Evolutionary conservation across 2,888 invertebrate genomes (phyloP).

Genomic region (Cantharis flavilabris): DNA sequence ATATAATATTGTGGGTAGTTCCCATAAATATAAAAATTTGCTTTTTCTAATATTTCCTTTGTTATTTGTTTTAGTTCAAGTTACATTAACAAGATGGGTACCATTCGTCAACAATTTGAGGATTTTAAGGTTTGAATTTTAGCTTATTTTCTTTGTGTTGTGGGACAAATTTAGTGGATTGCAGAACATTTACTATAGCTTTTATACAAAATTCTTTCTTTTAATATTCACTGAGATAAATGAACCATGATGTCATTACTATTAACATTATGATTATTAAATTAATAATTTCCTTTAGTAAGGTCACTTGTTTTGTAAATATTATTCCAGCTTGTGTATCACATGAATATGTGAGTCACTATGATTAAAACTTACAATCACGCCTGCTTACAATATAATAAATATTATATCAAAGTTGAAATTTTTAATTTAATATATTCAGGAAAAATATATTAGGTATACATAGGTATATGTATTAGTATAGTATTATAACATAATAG

Average conservation of each 20-base stretch:
- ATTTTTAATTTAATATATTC: background rate
- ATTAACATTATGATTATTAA: background rate
- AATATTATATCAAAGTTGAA: background rate
- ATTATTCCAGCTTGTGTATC: background rate
- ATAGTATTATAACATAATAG: no score
- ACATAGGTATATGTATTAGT: background rate
- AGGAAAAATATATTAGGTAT: background rate
- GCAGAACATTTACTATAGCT: background rate
- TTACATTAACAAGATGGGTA: background rate
- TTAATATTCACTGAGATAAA: background rate
- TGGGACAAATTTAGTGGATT: background rate
- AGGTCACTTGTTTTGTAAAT: background rate
- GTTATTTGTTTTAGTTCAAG: background rate
- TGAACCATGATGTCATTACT: background rate
- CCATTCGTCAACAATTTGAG: background rate
- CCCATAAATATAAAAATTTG: background rate
- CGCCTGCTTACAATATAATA: background rate
- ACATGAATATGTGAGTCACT: background rate
- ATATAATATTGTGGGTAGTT: background rate
- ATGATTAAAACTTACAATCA: background rate
- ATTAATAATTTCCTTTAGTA: background rate
- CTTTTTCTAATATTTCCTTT: background rate
- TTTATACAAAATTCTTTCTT: background rate
- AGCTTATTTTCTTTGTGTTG: background rate
- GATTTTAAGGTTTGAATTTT: background rate